A percentile compares a stretch with the other conserved stretches of the same genome.
Evolutionary conservation across 2,888 invertebrate species (phyloP).

Genomic region (Cenopis cana): DNA sequence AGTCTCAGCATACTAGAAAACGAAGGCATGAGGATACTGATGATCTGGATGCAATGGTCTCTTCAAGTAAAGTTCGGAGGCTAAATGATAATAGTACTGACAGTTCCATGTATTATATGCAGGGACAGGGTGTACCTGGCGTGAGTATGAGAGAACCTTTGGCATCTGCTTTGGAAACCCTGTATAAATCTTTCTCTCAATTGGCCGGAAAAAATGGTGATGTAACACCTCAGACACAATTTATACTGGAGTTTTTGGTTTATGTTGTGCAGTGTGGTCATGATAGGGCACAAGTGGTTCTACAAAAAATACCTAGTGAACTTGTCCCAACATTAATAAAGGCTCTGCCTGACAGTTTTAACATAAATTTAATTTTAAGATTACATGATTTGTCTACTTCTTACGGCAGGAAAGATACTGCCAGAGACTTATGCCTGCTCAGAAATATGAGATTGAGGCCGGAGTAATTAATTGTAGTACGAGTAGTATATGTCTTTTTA

Average conservation of each 20-base stretch:
- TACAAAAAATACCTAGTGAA: slow-evolving; percentile 90
- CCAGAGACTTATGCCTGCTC: slow-evolving; percentile 94
- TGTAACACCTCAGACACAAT: slow-evolving; percentile 92
- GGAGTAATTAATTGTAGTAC: no score
- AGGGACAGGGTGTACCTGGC: slow-evolving; percentile 63
- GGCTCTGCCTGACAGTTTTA: slow-evolving; percentile 91
- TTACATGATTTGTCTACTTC: slow-evolving; percentile 91
- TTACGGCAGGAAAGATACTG: slow-evolving; percentile 92
- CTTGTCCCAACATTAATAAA: slow-evolving; percentile 93
- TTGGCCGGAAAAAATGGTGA: slow-evolving; percentile 90
- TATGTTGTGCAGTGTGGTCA: slow-evolving; percentile 91
- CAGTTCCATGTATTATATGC: slow-evolving; percentile 80
- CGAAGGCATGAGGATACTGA: slow-evolving; percentile 86
- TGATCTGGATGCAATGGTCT: slow-evolving; percentile 85
- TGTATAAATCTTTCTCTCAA: slow-evolving; percentile 90
- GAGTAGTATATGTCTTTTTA: slow-evolving; percentile 14
- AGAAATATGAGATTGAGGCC: slow-evolving; percentile 91
- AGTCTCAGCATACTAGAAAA: slow-evolving; percentile 81
- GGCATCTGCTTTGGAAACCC: slow-evolving; percentile 86
- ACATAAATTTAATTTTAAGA: slow-evolving; percentile 89
- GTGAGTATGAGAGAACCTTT: slow-evolving; percentile 86
- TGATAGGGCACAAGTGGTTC: slow-evolving; percentile 88
- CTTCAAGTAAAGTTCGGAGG: slow-evolving; percentile 87
- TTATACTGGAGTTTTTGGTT: slow-evolving; percentile 91
- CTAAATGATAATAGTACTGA: slow-evolving; percentile 87